These are phyloP conservation scores for Lutraria rhynchaena DNA, from an alignment of 1,140 invertebrate species.

Conservation along the genomic window DNA sequence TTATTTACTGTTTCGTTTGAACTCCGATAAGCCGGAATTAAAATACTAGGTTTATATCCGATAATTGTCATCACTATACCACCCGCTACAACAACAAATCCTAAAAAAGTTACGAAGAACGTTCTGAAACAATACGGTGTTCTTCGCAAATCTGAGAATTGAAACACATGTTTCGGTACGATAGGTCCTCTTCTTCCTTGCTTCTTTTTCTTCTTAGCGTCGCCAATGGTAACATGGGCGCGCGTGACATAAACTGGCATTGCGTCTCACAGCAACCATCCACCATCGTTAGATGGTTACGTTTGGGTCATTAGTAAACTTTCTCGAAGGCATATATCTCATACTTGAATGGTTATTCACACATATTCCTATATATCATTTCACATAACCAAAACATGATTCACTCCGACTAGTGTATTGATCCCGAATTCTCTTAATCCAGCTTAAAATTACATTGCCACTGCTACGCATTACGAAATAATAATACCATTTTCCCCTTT, in stretches of 20 bases:
- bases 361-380: too few species aligned
- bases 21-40: constrained; percentile 30
- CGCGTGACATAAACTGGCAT: constrained; percentile 61
- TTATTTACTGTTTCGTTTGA: constrained; percentile 38
- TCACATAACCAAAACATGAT: too few species aligned
- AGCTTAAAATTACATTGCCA: too few species aligned
- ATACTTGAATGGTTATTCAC: too few species aligned
- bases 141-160: constrained; percentile 46
- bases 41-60: constrained; percentile 55
- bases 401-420: too few species aligned
- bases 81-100: constrained; percentile 28
- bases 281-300: constrained; percentile 7
- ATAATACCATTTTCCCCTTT: too few species aligned
- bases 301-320: background rate
- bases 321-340: too few species aligned
- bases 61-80: constrained; percentile 55
- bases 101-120: constrained; percentile 33
- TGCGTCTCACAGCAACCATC: background rate
- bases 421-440: too few species aligned
- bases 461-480: too few species aligned
- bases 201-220: constrained; percentile 29
- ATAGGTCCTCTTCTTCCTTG: constrained; percentile 21
- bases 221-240: constrained; percentile 59
- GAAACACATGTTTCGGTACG: constrained; percentile 53
- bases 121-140: constrained; percentile 54